A percentile compares a stretch with the other conserved stretches of the same genome.
Conservation (phyloP, 2,797 vertebrate species). For the Philypnodon macrostomus region DNA sequence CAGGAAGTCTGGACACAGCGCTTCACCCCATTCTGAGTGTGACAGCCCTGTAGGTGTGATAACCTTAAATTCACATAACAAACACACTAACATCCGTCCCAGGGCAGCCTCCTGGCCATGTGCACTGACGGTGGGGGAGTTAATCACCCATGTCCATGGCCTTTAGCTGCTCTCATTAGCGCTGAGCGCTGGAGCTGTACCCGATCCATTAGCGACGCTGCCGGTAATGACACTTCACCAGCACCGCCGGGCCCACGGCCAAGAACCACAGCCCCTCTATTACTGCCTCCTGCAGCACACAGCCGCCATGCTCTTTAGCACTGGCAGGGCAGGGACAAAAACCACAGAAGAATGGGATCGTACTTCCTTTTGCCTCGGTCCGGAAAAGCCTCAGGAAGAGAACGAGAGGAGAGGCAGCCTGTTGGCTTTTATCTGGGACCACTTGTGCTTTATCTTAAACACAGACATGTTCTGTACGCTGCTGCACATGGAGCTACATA, state of each 20-base stretch:
- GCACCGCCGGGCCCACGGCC: conserved; percentile 68
- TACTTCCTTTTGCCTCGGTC: conserved; percentile 35
- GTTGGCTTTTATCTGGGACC: conserved; percentile 63
- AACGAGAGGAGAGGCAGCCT: conserved; percentile 38
- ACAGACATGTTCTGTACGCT: conserved; percentile 20
- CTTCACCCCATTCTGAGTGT: conserved; percentile 51
- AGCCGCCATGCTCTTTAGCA: conserved; percentile 39
- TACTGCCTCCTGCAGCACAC: conserved; percentile 53
- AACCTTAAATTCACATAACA: conserved; percentile 57
- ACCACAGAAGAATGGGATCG: conserved; percentile 37
- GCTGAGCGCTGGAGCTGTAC: conserved; percentile 79
- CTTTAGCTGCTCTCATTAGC: conserved; percentile 88
- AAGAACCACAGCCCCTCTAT: conserved; percentile 62
- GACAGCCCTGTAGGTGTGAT: conserved; percentile 63
- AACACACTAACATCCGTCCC: conserved; percentile 54
- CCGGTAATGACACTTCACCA: conserved; percentile 79
- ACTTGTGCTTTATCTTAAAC: conserved; percentile 49
- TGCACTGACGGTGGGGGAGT: conserved; percentile 62
- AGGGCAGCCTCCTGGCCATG: conserved; percentile 64
- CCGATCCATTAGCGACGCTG: conserved; percentile 81
- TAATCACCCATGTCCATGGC: conserved; percentile 83
- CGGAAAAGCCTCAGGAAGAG: conserved; percentile 57
- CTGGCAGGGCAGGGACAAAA: conserved; percentile 26
- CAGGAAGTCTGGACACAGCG: conserved; percentile 57
- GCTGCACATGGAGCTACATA: conserved; percentile 26